phyloP scores from a whole-genome alignment of 2,888 invertebrate species.

The Cosmia pyralina region DNA sequence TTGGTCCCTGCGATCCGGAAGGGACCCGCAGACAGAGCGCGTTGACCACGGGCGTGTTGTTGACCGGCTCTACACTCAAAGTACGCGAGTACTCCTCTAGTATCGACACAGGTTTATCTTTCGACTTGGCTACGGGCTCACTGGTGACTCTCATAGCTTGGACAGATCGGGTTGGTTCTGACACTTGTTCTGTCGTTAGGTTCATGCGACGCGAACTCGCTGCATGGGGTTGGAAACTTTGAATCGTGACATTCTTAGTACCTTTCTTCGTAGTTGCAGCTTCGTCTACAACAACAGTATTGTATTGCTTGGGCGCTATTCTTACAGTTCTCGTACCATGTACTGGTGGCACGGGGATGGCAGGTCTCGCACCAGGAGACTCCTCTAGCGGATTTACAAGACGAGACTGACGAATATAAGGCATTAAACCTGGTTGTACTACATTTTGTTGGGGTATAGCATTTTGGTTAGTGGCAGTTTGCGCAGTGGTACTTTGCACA shows the following conservation, averaged over 20 bases:
- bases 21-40: conserved; percentile 12
- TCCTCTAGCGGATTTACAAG: neutral
- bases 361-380: neutral
- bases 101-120: conserved; percentile 7
- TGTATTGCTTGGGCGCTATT: conserved; percentile 6
- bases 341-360: no score
- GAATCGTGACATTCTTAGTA: neutral
- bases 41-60: neutral
- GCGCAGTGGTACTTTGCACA: neutral
- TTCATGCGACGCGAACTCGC: neutral
- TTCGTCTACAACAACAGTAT: neutral
- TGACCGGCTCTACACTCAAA: neutral
- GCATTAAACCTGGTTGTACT: conserved; percentile 25
- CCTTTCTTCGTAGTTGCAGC: no score
- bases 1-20: neutral
- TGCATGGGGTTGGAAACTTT: neutral
- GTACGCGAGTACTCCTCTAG: conserved; percentile 45
- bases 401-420: conserved; percentile 30
- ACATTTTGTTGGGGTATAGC: neutral
- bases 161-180: neutral
- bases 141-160: neutral
- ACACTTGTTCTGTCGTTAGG: conserved; percentile 6
- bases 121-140: neutral
- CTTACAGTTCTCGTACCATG: neutral
- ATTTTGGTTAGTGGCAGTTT: neutral